Evolutionary conservation across 2,113 vertebrate species (phyloP).

Genomic region (Mesoclemmys tuberculata): DNA sequence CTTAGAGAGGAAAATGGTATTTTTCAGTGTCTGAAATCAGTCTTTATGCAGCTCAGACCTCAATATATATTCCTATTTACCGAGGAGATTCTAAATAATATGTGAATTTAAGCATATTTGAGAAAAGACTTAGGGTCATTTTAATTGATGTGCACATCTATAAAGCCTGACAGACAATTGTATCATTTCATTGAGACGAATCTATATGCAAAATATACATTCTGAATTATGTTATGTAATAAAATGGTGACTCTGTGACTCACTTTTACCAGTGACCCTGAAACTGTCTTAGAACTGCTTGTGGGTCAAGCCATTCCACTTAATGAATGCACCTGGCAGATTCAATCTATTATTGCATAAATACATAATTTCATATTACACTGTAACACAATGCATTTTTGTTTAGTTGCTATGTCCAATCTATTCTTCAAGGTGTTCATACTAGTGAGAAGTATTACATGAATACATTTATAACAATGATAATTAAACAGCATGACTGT

Average conservation of each 20-base stretch:
- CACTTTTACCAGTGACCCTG: not conserved
- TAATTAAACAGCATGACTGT: not conserved
- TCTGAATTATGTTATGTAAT: not conserved
- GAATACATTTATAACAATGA: not conserved
- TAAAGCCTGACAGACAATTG: not conserved
- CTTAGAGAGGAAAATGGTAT: not conserved
- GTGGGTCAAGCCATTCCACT: not conserved
- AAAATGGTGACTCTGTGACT: not conserved
- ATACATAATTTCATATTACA: not conserved
- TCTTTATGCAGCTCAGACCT: not conserved
- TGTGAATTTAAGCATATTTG: not conserved
- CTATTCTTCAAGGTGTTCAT: not conserved
- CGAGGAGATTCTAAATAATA: not conserved
- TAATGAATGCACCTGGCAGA: not conserved
- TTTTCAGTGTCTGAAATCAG: not conserved
- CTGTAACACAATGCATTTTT: not conserved
- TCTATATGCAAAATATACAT: not conserved
- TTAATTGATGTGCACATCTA: not conserved
- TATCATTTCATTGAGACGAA: not conserved
- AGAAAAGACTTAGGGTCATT: not conserved
- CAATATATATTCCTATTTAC: not conserved
- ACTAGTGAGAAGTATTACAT: not conserved
- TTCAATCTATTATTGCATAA: not conserved
- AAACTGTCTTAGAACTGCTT: not conserved
- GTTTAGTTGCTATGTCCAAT: not conserved